Evolutionary conservation across 2,113 vertebrate genomes (phyloP).

Genomic region (Microcebus ravelobensis): DNA sequence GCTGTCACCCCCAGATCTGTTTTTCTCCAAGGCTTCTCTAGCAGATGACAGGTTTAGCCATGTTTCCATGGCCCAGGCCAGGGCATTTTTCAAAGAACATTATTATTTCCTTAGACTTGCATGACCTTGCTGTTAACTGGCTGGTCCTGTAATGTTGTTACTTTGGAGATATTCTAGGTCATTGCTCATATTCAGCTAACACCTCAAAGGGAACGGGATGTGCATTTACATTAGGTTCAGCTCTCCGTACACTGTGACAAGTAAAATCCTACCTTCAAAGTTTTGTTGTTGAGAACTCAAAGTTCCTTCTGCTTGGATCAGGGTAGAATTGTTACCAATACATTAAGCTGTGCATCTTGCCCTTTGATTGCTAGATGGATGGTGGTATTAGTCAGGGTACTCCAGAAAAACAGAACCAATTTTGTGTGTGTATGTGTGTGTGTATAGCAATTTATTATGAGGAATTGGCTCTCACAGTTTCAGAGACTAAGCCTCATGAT

Average conservation of each 20-base stretch:
- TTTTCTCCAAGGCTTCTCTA: background rate
- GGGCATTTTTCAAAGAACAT: background rate
- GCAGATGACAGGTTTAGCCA: background rate
- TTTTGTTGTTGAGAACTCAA: background rate
- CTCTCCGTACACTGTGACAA: background rate
- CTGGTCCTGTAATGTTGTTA: background rate
- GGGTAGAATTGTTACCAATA: background rate
- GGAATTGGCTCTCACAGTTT: background rate
- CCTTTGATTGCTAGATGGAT: background rate
- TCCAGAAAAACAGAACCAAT: background rate
- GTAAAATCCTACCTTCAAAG: background rate
- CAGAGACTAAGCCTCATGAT: background rate
- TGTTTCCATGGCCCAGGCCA: background rate
- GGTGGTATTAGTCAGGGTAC: background rate
- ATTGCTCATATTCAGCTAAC: background rate
- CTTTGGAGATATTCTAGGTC: background rate
- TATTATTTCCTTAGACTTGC: background rate
- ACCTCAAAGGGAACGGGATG: background rate
- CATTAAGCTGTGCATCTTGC: constrained; percentile 25
- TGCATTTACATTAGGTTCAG: background rate
- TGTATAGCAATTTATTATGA: background rate
- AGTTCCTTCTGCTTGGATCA: background rate
- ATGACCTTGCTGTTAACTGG: background rate
- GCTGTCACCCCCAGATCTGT: background rate
- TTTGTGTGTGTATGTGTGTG: background rate